These are phyloP conservation scores for Ceyx margarethae DNA, from an alignment of 2,113 vertebrate species.

Conservation along the genomic window DNA sequence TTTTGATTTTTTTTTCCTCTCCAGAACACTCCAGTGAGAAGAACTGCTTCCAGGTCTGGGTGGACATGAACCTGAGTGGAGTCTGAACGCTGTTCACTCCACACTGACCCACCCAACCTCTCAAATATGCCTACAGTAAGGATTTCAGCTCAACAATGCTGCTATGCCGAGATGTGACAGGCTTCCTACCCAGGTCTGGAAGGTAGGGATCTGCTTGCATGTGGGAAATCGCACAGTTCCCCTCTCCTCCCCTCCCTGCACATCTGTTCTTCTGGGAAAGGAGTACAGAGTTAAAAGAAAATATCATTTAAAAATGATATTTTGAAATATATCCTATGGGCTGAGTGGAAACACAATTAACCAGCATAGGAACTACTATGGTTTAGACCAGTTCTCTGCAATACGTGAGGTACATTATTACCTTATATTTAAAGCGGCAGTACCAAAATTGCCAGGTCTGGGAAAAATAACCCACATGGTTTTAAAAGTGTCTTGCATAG, in stretches of 20 bases:
- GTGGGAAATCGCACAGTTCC: not conserved
- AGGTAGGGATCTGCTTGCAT: constrained; percentile 38
- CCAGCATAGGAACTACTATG: not conserved
- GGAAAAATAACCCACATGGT: accelerated
- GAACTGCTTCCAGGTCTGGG: constrained; percentile 47
- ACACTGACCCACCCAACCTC: not conserved
- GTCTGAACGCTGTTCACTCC: not conserved
- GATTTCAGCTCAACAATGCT: constrained; percentile 29
- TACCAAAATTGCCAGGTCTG: not conserved
- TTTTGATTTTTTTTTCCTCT: not conserved
- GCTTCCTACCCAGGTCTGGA: constrained; percentile 17
- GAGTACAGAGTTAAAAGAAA: not conserved
- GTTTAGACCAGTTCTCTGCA: not conserved
- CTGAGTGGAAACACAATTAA: not conserved
- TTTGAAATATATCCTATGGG: not conserved
- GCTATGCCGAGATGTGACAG: constrained; percentile 35
- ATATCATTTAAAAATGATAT: too few relatives aligned
- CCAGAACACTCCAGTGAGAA: not conserved
- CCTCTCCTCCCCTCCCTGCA: not conserved
- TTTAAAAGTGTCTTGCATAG: not conserved
- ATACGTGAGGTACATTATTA: not conserved
- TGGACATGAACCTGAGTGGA: not conserved
- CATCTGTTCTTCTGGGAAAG: not conserved
- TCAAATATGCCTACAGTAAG: constrained; percentile 29
- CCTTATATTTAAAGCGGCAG: constrained; percentile 13